These are phyloP conservation scores for Scaptomyza tumidula DNA, from an alignment of 2,888 invertebrate species.

Conservation along the genomic window DNA sequence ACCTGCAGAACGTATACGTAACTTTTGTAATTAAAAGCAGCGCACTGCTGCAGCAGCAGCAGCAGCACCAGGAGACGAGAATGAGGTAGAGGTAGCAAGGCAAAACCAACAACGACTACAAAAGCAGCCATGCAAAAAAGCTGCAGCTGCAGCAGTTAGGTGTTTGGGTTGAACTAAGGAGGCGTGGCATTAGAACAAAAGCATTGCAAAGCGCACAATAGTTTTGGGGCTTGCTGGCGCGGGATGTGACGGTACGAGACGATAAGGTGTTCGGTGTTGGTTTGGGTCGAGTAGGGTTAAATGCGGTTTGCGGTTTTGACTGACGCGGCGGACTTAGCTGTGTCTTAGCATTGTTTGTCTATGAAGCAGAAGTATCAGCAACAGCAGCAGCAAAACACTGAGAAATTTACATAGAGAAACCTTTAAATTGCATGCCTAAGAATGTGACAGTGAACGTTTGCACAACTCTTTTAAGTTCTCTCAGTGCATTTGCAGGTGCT, in stretches of 20 bases:
- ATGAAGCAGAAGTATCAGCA: constrained; percentile 15
- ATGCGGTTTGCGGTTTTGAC: constrained; percentile 67
- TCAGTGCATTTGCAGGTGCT: constrained; percentile 3
- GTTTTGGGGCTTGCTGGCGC: constrained; percentile 47
- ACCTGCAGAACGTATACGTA: constrained; percentile 78
- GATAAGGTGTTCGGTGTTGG: constrained; percentile 14
- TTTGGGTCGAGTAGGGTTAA: constrained; percentile 45
- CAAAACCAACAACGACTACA: constrained; percentile 44
- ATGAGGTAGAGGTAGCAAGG: constrained; percentile 9
- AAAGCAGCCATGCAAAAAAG: constrained; percentile 75
- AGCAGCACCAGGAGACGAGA: constrained; percentile 9
- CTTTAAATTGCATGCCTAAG: no score
- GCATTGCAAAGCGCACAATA: constrained; percentile 64
- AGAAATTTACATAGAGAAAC: not conserved
- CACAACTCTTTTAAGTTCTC: not conserved
- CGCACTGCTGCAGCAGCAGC: constrained; percentile 60
- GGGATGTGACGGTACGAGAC: not conserved
- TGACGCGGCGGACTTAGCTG: constrained; percentile 62
- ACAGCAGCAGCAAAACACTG: constrained; percentile 24
- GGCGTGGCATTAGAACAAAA: constrained; percentile 68
- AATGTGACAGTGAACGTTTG: no score
- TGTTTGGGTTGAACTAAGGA: constrained; percentile 14
- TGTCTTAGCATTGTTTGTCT: constrained; percentile 61
- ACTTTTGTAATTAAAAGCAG: constrained; percentile 79
- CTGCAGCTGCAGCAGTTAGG: constrained; percentile 40